These are phyloP conservation scores for Rana temporaria DNA, from an alignment of 2,113 vertebrate species.

Conservation along the genomic window DNA sequence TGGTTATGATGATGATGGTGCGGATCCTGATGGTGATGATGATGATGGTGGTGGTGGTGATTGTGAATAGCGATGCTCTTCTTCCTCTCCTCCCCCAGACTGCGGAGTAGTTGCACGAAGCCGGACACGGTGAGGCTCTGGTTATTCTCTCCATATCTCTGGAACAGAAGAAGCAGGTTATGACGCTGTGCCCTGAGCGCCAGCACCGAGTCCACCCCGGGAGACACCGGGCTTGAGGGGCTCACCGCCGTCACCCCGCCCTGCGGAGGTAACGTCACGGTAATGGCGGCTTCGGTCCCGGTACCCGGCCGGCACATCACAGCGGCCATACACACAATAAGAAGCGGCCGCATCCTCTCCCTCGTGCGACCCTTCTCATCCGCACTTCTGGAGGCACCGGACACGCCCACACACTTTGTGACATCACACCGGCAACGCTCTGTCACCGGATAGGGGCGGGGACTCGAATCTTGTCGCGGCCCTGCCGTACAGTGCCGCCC, in stretches of 20 bases:
- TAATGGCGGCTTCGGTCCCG: constrained; percentile 22
- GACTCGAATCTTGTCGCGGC: background rate
- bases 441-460: background rate
- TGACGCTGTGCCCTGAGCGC: constrained; percentile 77
- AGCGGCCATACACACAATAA: background rate
- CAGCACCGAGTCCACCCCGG: constrained; percentile 28
- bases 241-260: background rate
- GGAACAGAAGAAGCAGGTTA: constrained; percentile 89
- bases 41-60: constrained; percentile 25
- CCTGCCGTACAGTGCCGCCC: background rate
- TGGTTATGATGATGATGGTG: constrained; percentile 64
- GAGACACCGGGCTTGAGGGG: background rate
- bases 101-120: constrained; percentile 83
- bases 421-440: background rate
- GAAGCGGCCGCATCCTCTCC: background rate
- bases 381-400: background rate
- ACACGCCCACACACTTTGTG: background rate
- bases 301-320: background rate
- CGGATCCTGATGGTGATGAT: constrained; percentile 55
- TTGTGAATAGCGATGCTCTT: constrained; percentile 51
- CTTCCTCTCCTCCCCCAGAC: constrained; percentile 81
- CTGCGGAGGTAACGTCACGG: background rate
- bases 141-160: constrained; percentile 90
- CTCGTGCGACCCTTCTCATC: background rate
- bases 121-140: constrained; percentile 83